These are phyloP conservation scores for Antennarius striatus DNA, from an alignment of 2,113 vertebrate species.

Conservation along the genomic window DNA sequence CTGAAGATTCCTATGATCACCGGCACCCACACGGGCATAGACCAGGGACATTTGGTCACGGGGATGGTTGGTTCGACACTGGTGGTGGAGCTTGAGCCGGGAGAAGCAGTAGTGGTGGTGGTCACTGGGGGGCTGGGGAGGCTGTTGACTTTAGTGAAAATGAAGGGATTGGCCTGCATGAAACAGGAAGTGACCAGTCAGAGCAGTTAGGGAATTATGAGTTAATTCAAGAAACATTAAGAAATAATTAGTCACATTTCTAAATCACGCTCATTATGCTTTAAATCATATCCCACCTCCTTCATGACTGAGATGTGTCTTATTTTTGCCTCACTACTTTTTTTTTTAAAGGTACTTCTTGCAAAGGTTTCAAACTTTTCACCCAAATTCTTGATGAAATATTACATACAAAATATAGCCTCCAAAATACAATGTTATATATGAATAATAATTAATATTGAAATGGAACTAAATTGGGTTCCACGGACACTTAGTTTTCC, in stretches of 20 bases:
- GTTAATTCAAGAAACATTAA: too few relatives aligned
- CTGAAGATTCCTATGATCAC: slow-evolving; percentile 73
- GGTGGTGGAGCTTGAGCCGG: background rate
- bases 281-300: too few relatives aligned
- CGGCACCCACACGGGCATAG: slow-evolving; percentile 77
- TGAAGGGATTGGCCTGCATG: slow-evolving; percentile 82
- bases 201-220: background rate
- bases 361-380: too few relatives aligned
- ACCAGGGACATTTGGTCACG: slow-evolving; percentile 15
- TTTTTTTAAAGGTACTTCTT: too few relatives aligned
- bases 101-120: background rate
- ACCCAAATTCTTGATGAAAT: too few relatives aligned
- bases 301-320: background rate
- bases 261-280: too few relatives aligned
- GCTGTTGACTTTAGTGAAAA: slow-evolving; percentile 86
- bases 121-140: slow-evolving; percentile 17
- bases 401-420: background rate
- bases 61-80: background rate
- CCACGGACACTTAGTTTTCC: too few relatives aligned
- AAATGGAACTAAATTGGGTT: too few relatives aligned
- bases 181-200: slow-evolving; percentile 3
- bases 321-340: background rate
- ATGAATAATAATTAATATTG: too few relatives aligned
- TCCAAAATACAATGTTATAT: too few relatives aligned
- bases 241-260: background rate